Conservation (phyloP, 1,140 invertebrate genomes). For the Charaxes varanes region DNA sequence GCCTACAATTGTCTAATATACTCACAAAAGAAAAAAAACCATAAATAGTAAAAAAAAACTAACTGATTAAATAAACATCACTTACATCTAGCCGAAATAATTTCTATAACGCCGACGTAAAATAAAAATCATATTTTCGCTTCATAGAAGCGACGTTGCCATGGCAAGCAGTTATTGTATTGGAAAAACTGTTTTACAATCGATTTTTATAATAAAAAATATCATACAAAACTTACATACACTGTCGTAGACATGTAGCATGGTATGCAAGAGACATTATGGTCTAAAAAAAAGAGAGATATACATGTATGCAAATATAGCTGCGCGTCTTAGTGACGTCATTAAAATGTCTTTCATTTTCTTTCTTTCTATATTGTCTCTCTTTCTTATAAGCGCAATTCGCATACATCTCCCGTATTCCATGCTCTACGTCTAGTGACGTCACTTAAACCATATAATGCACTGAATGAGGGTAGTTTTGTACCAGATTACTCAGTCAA, state of each 20-base stretch:
- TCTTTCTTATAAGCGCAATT: not conserved
- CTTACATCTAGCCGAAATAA: slow-evolving; percentile 40
- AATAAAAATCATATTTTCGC: slow-evolving; percentile 40
- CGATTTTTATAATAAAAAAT: slow-evolving; percentile 49
- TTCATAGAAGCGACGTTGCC: slow-evolving; percentile 65
- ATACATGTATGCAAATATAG: no score
- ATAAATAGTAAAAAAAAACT: slow-evolving; percentile 49
- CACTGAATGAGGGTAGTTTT: slow-evolving; percentile 60
- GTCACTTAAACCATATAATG: slow-evolving; percentile 58
- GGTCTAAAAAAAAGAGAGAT: not conserved
- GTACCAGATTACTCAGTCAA: slow-evolving; percentile 61
- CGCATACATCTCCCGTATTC: no score
- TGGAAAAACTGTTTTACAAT: slow-evolving; percentile 44
- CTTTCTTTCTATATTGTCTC: no score
- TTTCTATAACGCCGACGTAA: no score
- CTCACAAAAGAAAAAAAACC: slow-evolving; percentile 41
- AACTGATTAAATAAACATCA: slow-evolving; percentile 49
- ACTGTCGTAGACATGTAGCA: slow-evolving; percentile 17
- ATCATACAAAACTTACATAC: slow-evolving; percentile 65
- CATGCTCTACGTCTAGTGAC: slow-evolving; percentile 7
- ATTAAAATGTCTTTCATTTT: no score
- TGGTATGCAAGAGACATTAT: not conserved
- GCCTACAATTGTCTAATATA: slow-evolving; percentile 56
- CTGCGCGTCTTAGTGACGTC: no score
- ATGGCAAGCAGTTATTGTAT: slow-evolving; percentile 30